These are phyloP conservation scores for Neosilurus mollespiculum DNA, from an alignment of 2,797 vertebrate species.

Conservation along the genomic window DNA sequence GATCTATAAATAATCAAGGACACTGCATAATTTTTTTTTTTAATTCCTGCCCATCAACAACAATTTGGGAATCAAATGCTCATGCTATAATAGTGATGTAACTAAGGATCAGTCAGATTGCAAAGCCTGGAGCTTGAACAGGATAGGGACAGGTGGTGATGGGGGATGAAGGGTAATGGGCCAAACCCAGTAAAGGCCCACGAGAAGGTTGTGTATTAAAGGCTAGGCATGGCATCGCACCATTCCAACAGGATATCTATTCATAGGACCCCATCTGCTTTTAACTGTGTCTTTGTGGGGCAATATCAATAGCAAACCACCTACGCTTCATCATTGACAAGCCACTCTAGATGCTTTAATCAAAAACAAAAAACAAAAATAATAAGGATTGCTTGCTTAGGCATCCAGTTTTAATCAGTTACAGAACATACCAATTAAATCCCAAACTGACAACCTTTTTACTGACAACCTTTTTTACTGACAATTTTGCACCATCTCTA, in stretches of 20 bases:
- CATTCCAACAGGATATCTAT: constrained; percentile 71
- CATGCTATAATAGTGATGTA: constrained; percentile 20
- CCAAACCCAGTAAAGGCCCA: constrained; percentile 56
- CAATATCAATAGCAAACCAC: constrained; percentile 38
- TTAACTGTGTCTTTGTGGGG: constrained; percentile 42
- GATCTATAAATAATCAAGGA: constrained; percentile 20
- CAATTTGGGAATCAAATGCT: not conserved
- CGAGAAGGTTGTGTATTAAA: constrained; percentile 57
- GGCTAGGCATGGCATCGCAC: constrained; percentile 57
- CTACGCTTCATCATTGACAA: constrained; percentile 35
- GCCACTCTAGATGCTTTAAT: constrained; percentile 7
- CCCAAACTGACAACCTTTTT: not conserved
- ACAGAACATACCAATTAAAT: not conserved
- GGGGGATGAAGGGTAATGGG: constrained; percentile 57
- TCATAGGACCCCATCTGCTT: constrained; percentile 68
- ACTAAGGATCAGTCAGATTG: constrained; percentile 33
- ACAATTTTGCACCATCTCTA: not conserved
- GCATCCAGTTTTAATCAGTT: constrained; percentile 6
- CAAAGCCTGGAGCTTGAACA: constrained; percentile 41
- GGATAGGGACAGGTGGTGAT: constrained; percentile 52
- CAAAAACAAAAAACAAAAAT: not conserved
- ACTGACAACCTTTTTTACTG: too few species aligned
- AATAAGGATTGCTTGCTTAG: not conserved
- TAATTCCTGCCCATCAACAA: not conserved
- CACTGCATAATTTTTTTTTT: not conserved